Base-by-base conservation (phyloP, 2,797 vertebrate genomes). In the Naso thynnoides region DNA sequence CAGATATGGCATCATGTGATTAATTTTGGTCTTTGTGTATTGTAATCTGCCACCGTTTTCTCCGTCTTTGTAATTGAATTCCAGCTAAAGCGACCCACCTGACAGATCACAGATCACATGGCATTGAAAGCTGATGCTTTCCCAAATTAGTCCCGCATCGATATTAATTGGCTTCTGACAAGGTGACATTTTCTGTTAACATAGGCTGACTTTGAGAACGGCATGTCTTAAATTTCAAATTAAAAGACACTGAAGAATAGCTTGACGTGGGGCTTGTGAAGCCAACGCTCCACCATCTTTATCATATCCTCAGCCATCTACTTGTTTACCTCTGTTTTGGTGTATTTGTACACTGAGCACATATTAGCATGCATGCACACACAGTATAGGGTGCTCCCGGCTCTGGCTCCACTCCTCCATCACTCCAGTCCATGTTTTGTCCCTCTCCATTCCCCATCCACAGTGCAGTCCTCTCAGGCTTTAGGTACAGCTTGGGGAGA, bases 401-500 rank as follows among this genome's bases (percentile, higher is more conserved):
- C 79, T 63, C 73, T 67, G 52, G 19, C 70, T 84, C 78, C 58
- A 6, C 67, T 75, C 71, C 81, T 76, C 60, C 16, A 6, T 0
- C 0, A 75, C 33, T 93, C 94, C 92, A 77, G 57, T 88, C 88
- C 94, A 38, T 55, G 78, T 85, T 93, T 95, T 95, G 62, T 70
- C 33, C 1, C 60, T 41, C 63, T 79, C 89, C 78, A 83, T 88
- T 89, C 84, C 89, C 85, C 82, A 87, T 94, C 90, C 93, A 94
- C 89, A 83, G 91, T 88, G 92, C 91, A 81, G 92, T 93, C 90
- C 91, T 93, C 91, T 91, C 85, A 89, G 93, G 94, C 92, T 96
- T 93, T 94, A 91, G 94, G 92, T 94, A 93, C 91, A 94, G 94
- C 94, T 95, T 91, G 89, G 92, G 94, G 93, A 93, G 92, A 94